Conservation (phyloP, 2,113 vertebrate genomes). For the Megaceryle maxima region DNA sequence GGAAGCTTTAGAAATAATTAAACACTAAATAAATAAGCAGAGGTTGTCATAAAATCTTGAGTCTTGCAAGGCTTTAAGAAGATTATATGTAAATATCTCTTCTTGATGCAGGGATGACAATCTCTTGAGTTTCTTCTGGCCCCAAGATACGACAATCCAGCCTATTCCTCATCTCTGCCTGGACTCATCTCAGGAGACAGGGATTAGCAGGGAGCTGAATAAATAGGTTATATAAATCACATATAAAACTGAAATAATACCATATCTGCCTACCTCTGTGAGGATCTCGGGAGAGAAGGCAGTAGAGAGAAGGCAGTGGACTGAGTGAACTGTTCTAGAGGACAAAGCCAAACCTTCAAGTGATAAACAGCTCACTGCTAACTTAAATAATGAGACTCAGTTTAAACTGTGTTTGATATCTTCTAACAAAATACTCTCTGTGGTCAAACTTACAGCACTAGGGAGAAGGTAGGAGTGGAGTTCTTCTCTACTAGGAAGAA, state of each 20-base stretch:
- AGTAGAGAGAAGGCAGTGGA: not conserved
- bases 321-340: not conserved
- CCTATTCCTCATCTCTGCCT: not conserved
- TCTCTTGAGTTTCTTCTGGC: not conserved
- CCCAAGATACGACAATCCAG: not conserved
- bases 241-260: not conserved
- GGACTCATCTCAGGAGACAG: not conserved
- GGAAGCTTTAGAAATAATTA: not conserved
- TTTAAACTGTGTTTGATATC: not conserved
- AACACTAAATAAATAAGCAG: not conserved
- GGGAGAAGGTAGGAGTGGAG: not conserved
- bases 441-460: not conserved
- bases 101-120: not conserved
- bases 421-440: not conserved
- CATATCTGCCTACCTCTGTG: not conserved
- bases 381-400: not conserved
- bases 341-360: not conserved
- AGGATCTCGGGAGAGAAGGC: not conserved
- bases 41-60: not conserved
- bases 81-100: not conserved
- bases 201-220: not conserved
- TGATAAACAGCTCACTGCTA: not conserved
- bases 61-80: not conserved
- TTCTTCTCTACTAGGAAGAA: not conserved
- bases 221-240: not conserved